A percentile compares a stretch with the other conserved stretches of the same genome.
Conservation (phyloP, 2,888 invertebrate genomes). For the Tryphoninae sp. region DNA sequence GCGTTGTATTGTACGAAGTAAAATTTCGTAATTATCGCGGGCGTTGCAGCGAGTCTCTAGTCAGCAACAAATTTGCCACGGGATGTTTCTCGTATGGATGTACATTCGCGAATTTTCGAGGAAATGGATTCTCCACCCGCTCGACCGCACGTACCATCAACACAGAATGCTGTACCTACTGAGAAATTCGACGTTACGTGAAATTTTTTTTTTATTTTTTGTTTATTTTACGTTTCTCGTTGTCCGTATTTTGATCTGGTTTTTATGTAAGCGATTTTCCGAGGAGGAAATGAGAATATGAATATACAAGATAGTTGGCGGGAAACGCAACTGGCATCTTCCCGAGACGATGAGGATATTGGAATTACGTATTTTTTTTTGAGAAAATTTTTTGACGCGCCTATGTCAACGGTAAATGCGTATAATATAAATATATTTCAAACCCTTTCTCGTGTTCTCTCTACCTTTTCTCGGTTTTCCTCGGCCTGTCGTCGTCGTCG, state of each 20-base stretch:
- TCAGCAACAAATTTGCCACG: constrained; percentile 22
- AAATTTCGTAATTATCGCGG: constrained; percentile 74
- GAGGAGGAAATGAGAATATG: too few species aligned
- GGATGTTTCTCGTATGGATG: not conserved
- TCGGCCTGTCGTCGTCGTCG: constrained; percentile 42
- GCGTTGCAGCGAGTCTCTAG: constrained; percentile 1
- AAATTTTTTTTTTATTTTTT: too few species aligned
- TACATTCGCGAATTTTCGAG: not conserved
- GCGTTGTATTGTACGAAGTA: constrained; percentile 73
- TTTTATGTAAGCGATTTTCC: too few species aligned
- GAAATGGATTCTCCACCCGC: not conserved
- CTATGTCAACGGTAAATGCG: too few species aligned
- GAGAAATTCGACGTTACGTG: not conserved
- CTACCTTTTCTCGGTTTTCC: constrained; percentile 11
- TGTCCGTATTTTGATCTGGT: too few species aligned
- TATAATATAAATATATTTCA: constrained; percentile 5
- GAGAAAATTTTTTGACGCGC: too few species aligned
- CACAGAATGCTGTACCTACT: not conserved
- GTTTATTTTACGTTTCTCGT: too few species aligned
- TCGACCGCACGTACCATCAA: not conserved
- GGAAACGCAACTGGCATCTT: too few species aligned
- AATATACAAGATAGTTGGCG: too few species aligned
- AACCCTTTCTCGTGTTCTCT: constrained; percentile 12
- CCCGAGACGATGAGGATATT: too few species aligned
- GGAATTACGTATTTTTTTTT: too few species aligned